These are phyloP conservation scores for Ectropis crepuscularia DNA, from an alignment of 2,888 invertebrate species.

Conservation along the genomic window DNA sequence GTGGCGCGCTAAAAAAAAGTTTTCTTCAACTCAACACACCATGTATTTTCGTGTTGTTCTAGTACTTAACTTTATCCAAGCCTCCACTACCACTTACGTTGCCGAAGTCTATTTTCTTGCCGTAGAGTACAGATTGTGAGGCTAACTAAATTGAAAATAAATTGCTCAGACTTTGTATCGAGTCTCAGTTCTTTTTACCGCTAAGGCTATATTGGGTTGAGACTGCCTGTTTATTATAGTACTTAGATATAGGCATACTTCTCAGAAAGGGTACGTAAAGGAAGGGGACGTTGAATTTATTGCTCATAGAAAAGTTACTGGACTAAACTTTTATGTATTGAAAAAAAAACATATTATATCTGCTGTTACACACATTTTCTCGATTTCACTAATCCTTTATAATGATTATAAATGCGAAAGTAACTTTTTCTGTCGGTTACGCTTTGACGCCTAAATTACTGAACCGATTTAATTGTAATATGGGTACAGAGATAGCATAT, in stretches of 20 bases:
- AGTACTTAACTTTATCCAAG: conserved; percentile 6
- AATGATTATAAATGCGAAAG: too few relatives aligned
- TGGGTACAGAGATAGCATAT: too few relatives aligned
- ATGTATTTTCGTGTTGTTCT: conserved; percentile 7
- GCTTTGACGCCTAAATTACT: too few relatives aligned
- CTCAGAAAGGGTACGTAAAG: too few relatives aligned
- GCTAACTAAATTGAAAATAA: conserved; percentile 28
- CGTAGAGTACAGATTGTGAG: conserved; percentile 23
- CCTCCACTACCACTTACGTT: conserved; percentile 3
- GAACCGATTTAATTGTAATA: too few relatives aligned
- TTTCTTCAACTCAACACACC: neutral
- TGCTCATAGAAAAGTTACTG: too few relatives aligned
- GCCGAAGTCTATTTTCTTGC: conserved; percentile 20
- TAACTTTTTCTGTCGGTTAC: too few relatives aligned
- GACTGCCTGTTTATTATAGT: conserved; percentile 12
- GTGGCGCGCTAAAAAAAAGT: neutral
- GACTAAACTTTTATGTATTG: too few relatives aligned
- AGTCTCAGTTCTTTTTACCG: conserved; percentile 24
- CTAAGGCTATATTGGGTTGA: conserved; percentile 24
- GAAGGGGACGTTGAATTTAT: too few relatives aligned
- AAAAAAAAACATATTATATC: too few relatives aligned
- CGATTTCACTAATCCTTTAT: too few relatives aligned
- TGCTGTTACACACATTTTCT: too few relatives aligned
- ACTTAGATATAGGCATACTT: conserved; percentile 2
- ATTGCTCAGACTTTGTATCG: conserved; percentile 17